Base-by-base conservation (phyloP, 2,797 vertebrate genomes). In the Loris lydekkerianus region DNA sequence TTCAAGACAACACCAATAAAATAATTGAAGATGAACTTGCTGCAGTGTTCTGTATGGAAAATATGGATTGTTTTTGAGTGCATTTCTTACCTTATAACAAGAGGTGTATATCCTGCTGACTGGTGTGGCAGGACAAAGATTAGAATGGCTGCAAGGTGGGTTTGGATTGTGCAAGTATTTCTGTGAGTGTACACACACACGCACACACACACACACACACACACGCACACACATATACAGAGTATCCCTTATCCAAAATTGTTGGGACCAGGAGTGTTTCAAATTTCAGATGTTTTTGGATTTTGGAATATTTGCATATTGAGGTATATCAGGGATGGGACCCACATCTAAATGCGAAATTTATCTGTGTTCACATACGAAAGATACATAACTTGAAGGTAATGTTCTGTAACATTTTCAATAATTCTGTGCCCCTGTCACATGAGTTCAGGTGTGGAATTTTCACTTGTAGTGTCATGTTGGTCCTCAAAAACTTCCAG, bases 31-130 rank as follows among this genome's bases (percentile, higher is more conserved):
- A 40, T 2, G 21, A 70, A 56, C 31, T 76, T 49, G 60, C 20
- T 13, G 0, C 27, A 2, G 40, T 34, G 7, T 1, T 43, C 65
- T 23, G 9, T 15, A 49, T 18, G 17, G 5, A 4, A 69, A 37
- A 61, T 63, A 34, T 2, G 29, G n/a, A 34, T 8, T 10, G 25
- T 18, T 37, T 92, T 31, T 67, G 85, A 56, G 73, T n/a, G n/a
- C 11, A 18, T 1, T 49, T 31, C 53, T 53, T 27, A 31, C 1
- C 0, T 1, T 15, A 11, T 5, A 10, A 7, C 3, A 40, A 21
- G 23, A 80, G 20, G 3, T 7, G 0, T 40, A 25, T 27, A 5
- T 15, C 3, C 20, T 23, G 25, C 7, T 3, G 7, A 75, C 13
- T 25, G 25, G 20, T 10, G 13, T 20, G 37, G 5, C 9, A 5